Evolutionary conservation across 1,140 invertebrate genomes (phyloP), one percentile per base, ranked within the genome.

Genomic region (Pseudomyrmex pallidus): DNA sequence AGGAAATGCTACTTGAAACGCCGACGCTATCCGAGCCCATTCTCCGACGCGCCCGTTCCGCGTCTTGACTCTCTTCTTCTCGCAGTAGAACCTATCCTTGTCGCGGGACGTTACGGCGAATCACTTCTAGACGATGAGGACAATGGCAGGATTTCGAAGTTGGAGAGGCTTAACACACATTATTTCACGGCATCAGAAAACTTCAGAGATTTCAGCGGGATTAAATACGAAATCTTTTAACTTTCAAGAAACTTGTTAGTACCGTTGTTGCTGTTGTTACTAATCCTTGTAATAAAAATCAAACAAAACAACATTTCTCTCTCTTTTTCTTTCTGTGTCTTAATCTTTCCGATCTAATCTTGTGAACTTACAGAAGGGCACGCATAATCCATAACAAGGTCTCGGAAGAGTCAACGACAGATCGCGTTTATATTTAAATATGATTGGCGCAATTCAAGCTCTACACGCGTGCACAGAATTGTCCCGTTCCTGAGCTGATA

Each of bases 1-100:
- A 88, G 89, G 89, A 90, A 91, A 92, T 87, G 88, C 85, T 91
- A 91, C 91, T 91, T 91, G 90, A 91, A 91, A 91, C 87, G 88
- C 68, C 85, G 78, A 78, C 85, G 85, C 84, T 70, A 76, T 83
- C 83, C 82, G 52, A 80, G 63, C 80, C 67, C 82, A 76, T 87
- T 87, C 83, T 80, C 85, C 77, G 82, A 68, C 85, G 77, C 86
- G 82, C 52, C 86, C 85, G 66, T 61, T 52, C 57, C 70, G 63
- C 48, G 67, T 67, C 52, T 59, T 68, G 82, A 63, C 86, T 84
- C 85, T 48, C 76, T 87, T 72, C 85, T 50, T 63, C 63, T 84
- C 17, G 50, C 85, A 73, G 82, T 82, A 80, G n/a, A n/a, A n/a
- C 78, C 61, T 63, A 63, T 68, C 67, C 70, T 80, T 70, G 54